Evolutionary conservation across 2,888 invertebrate genomes (phyloP).

Genomic region (Lasioglossum villosulum): DNA sequence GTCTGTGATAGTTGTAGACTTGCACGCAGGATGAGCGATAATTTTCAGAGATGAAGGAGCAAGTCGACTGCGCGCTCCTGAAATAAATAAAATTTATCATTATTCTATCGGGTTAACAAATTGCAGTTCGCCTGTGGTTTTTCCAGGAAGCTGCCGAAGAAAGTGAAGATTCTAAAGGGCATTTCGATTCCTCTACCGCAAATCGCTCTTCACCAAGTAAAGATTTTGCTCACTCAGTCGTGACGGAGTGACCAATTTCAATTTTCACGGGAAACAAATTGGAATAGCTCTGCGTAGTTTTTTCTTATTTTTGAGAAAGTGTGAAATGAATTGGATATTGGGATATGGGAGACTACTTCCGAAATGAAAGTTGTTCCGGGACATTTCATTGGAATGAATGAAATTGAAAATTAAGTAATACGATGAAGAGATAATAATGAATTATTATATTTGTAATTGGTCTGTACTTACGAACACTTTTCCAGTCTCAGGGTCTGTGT

Average conservation of each 20-base stretch:
- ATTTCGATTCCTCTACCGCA: slow-evolving; percentile 1
- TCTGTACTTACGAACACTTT: slow-evolving; percentile 90
- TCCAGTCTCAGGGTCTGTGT: slow-evolving; percentile 93
- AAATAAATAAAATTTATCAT: not conserved
- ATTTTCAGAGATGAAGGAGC: slow-evolving; percentile 92
- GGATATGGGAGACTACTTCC: not conserved
- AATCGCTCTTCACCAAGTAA: not conserved
- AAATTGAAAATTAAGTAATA: not conserved
- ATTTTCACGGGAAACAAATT: slow-evolving; percentile 10
- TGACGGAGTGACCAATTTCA: not conserved
- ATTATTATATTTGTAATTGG: not conserved
- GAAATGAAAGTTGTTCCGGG: not conserved
- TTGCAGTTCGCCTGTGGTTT: not conserved
- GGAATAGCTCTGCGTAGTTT: not conserved
- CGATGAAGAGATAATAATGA: not conserved
- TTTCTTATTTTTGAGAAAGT: slow-evolving; percentile 9
- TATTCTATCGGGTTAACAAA: not conserved
- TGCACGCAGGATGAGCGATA: slow-evolving; percentile 93
- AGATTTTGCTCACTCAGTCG: not conserved
- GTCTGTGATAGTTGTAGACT: slow-evolving; percentile 93
- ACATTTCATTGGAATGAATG: not conserved
- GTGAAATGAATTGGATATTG: slow-evolving; percentile 13
- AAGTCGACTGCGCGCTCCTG: slow-evolving; percentile 90
- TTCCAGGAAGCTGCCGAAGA: not conserved
- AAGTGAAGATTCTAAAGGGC: not conserved